phyloP scores from a whole-genome alignment of 2,797 vertebrate species.

The Tragelaphus oryx region DNA sequence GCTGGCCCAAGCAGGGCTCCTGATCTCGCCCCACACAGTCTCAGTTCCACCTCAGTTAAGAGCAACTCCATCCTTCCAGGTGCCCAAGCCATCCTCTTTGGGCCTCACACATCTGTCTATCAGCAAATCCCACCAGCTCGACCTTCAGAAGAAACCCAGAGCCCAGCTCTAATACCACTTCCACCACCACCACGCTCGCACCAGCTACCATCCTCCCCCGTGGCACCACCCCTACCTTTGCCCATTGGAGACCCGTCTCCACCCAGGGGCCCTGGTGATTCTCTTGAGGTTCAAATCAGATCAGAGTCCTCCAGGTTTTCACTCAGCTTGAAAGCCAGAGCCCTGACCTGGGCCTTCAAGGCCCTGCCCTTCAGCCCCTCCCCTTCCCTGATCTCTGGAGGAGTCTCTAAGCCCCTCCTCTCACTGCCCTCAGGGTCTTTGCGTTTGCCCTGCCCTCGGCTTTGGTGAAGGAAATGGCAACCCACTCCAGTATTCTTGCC shows the following conservation, averaged over 20 bases:
- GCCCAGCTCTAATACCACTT: neutral
- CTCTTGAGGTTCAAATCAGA: neutral
- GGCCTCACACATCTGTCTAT: neutral
- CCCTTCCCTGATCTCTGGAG: neutral
- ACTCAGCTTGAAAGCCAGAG: neutral
- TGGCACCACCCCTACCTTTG: neutral
- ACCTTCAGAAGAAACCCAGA: neutral
- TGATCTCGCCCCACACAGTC: neutral
- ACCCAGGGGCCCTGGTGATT: neutral
- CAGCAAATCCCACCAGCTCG: neutral
- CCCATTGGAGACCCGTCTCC: neutral
- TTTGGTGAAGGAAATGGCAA: neutral
- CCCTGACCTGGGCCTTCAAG: neutral
- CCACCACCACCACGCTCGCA: neutral
- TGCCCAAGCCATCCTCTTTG: neutral
- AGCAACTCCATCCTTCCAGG: neutral
- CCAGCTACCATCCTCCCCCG: neutral
- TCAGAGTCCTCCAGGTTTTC: neutral
- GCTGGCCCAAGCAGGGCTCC: neutral
- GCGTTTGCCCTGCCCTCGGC: neutral
- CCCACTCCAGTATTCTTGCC: neutral
- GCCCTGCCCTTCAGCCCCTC: neutral
- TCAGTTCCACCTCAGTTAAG: neutral
- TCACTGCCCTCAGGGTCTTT: neutral
- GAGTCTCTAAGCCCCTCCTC: neutral